These are phyloP conservation scores for Psophia crepitans DNA, from an alignment of 2,113 vertebrate genomes.

Conservation along the genomic window DNA sequence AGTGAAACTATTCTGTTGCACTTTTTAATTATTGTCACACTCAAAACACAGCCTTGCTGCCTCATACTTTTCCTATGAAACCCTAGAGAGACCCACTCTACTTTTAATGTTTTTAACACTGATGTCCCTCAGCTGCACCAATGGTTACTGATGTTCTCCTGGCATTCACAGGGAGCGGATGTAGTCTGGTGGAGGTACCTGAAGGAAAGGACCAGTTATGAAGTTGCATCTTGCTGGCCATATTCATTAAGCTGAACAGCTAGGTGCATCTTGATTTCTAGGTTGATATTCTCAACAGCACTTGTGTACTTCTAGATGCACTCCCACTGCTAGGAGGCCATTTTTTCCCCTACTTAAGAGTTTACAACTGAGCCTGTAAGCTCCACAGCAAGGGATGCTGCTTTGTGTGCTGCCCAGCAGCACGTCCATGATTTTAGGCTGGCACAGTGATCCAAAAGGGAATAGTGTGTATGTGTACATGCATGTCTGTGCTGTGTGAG, in stretches of 20 bases:
- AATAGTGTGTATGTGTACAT: neutral
- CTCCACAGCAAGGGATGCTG: neutral
- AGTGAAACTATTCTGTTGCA: neutral
- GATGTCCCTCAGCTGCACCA: neutral
- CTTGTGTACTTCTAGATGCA: neutral
- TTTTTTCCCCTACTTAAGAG: neutral
- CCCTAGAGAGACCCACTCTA: neutral
- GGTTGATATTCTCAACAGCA: neutral
- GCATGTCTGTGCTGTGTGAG: neutral
- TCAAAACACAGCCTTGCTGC: neutral
- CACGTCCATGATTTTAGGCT: neutral
- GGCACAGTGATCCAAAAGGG: neutral
- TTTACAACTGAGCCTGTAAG: neutral
- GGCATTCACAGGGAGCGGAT: neutral
- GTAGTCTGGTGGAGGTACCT: neutral
- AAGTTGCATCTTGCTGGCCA: neutral
- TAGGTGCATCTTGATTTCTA: neutral
- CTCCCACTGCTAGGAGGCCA: neutral
- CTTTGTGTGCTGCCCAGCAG: neutral
- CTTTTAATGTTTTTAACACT: neutral
- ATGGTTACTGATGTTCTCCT: neutral
- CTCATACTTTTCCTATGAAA: neutral
- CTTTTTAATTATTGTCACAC: neutral
- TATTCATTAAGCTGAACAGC: neutral
- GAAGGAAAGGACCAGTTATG: neutral